Evolutionary conservation across 2,113 vertebrate species (phyloP), one percentile per base, ranked within the genome.

Genomic region (Reinhardtius hippoglossoides): DNA sequence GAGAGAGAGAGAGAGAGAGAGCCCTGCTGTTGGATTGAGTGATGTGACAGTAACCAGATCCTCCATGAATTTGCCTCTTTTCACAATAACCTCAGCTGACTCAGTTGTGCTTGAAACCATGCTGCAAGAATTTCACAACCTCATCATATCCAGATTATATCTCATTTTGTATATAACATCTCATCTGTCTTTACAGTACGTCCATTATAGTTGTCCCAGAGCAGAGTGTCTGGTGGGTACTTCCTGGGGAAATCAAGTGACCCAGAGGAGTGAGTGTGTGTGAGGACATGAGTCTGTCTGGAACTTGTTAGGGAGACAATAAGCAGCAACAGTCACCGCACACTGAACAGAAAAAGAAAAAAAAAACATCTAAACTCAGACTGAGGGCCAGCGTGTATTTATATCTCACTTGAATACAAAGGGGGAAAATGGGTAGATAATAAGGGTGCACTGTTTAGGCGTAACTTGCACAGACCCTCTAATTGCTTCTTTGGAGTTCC

Each of bases 31-130:
- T 71, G 65, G 54, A 72, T 12, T 66, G 63, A 80, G 77, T 80
- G 75, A 82, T 71, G 68, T 78, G 83, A 87, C 76, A 73, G 85
- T 82, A 76, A 84, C 62, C 82, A 88, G 82, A 87, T 81, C 68
- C 68, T 80, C 65, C 9, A 24, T 56, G 71, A 71, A 62, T 76
- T 73, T 62, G 71, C 75, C 70, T 79, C 44, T 59, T 71, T 80
- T 68, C 60, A 37, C 62, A 63, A 87, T 82, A 82, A 83, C 63
- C 27, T 71, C n/a, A 18, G 24, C 61, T 66, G 50, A 54, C 23
- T n/a, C 55, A 24, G 69, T 12, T 15, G 40, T 76, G 67, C 62
- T 48, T 71, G 54, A 65, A 56, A 48, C 54, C 23, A 46, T 10
- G 27, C 44, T 70, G 61, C 42, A 79, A 52, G 48, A 71, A 56